Evolutionary conservation across 2,113 vertebrate genomes (phyloP).

Genomic region (Pelmatolapia mariae): DNA sequence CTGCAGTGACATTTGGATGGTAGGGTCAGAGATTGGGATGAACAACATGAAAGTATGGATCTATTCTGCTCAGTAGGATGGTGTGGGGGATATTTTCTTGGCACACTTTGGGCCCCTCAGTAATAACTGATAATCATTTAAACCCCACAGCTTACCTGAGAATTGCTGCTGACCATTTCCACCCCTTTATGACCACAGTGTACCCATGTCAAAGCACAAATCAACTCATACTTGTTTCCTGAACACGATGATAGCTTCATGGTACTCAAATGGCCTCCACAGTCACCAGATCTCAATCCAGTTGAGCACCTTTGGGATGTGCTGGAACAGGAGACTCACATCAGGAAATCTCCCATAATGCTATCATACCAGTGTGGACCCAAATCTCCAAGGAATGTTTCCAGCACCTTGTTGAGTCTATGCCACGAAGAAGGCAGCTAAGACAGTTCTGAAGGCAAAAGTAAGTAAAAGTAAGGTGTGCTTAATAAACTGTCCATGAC

Average conservation of each 20-base stretch:
- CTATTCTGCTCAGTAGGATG: neutral
- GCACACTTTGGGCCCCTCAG: neutral
- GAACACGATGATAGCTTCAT: neutral
- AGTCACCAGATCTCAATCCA: neutral
- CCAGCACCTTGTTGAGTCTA: neutral
- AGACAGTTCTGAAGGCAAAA: neutral
- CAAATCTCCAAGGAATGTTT: neutral
- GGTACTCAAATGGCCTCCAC: neutral
- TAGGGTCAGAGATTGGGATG: neutral
- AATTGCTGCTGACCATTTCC: neutral
- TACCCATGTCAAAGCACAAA: neutral
- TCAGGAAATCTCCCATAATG: neutral
- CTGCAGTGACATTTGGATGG: neutral
- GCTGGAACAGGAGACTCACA: neutral
- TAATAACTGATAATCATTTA: neutral
- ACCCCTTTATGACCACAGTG: neutral
- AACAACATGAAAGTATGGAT: neutral
- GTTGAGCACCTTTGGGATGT: neutral
- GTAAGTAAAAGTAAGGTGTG: neutral
- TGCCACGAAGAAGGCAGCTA: neutral
- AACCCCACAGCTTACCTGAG: neutral
- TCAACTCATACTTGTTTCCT: neutral
- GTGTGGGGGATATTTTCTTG: neutral
- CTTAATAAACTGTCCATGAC: neutral
- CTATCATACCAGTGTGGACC: neutral